Percentiles rank a stretch among this genome's conserved stretches.
phyloP scores from a whole-genome alignment of 53 echinoderm and acorn worm genomes.

The Luidia sarsii region DNA sequence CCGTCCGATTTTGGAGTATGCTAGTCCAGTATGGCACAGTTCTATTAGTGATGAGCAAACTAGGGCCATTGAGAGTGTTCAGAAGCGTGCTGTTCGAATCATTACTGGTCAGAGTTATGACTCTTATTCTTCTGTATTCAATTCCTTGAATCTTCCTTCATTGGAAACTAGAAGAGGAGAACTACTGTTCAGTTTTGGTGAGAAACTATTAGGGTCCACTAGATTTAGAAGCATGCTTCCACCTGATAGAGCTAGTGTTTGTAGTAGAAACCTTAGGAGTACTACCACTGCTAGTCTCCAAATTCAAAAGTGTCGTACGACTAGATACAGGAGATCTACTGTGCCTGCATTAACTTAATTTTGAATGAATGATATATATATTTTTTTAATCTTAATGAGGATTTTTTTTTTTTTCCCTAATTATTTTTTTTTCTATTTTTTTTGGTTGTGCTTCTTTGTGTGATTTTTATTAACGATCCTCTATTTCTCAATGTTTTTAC shows the following conservation, averaged over 20 bases:
- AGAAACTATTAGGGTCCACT: not conserved
- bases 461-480: no score
- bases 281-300: not conserved
- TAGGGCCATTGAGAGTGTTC: no score
- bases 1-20: slow-evolving; percentile 4
- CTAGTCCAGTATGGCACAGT: slow-evolving; percentile 3
- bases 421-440: no score
- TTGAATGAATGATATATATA: no score
- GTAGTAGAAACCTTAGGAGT: not conserved
- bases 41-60: not conserved
- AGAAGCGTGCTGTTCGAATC: not conserved
- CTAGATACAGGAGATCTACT: not conserved
- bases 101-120: not conserved
- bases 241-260: not conserved
- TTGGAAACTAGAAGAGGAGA: not conserved
- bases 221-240: not conserved
- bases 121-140: not conserved
- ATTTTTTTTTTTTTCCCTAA: no score
- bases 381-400: no score
- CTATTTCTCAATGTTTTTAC: no score
- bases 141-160: not conserved
- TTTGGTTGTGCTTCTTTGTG: no score
- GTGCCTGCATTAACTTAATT: not conserved
- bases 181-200: not conserved
- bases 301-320: slow-evolving; percentile 15